A percentile compares a stretch with the other conserved stretches of the same genome.
These are phyloP conservation scores for Dysidea cf. avara DNA, from an alignment of 37 sponge, comb jelly and placozoan genomes.

Conservation along the genomic window DNA sequence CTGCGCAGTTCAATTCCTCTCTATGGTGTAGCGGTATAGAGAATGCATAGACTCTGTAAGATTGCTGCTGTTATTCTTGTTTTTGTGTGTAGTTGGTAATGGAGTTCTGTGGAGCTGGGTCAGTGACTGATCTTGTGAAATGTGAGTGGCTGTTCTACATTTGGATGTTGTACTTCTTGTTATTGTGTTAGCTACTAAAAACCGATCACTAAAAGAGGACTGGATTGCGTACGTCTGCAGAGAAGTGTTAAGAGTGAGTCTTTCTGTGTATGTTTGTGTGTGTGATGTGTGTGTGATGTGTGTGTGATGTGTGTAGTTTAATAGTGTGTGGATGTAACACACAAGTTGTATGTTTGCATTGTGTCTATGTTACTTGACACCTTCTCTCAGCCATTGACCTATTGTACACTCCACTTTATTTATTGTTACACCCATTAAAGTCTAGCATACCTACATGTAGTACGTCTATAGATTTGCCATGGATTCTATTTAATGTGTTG, in stretches of 20 bases:
- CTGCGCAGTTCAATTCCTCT: no score
- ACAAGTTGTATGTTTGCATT: background rate
- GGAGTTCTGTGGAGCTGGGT: slow-evolving; percentile 99
- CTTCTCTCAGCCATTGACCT: background rate
- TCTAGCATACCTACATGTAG: no score
- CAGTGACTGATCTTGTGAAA: slow-evolving; percentile 90
- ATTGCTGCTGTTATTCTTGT: no score
- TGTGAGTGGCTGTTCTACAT: slow-evolving; percentile 4
- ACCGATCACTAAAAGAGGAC: slow-evolving; percentile 86
- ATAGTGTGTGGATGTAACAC: background rate
- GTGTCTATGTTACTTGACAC: background rate
- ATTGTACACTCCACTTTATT: background rate
- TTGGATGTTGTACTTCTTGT: background rate
- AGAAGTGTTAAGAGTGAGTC: slow-evolving; percentile 84
- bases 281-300: no score
- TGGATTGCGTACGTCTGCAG: slow-evolving; percentile 95
- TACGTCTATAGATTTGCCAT: no score
- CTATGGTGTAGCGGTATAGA: no score
- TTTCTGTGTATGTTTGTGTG: background rate
- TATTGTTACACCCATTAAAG: background rate
- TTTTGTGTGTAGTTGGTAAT: slow-evolving; percentile 82
- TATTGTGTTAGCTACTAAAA: slow-evolving; percentile 71
- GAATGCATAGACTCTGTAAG: no score
- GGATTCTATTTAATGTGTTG: background rate
- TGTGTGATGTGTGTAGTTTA: no score